Percentiles rank a stretch among this genome's conserved stretches.
phyloP scores from a whole-genome alignment of 2,113 vertebrate genomes.

The Ictidomys tridecemlineatus region DNA sequence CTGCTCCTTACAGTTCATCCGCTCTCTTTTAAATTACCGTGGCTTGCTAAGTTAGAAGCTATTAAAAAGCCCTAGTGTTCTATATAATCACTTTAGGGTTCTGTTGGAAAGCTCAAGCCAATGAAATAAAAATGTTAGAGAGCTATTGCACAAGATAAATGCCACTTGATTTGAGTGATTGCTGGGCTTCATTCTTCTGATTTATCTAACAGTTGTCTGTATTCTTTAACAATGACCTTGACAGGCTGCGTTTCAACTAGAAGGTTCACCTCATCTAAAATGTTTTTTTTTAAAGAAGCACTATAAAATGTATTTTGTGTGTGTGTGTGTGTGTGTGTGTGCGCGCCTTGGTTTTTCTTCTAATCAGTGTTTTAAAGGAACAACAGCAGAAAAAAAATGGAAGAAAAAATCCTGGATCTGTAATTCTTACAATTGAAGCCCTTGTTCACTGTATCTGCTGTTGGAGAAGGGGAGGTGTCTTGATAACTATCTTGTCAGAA shows the following conservation, averaged over 20 bases:
- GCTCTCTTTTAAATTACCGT: slow-evolving; percentile 4
- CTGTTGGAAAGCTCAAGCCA: slow-evolving; percentile 49
- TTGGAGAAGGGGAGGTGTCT: background rate
- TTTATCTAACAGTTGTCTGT: slow-evolving; percentile 31
- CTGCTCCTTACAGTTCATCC: slow-evolving; percentile 3
- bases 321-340: background rate
- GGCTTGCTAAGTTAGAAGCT: slow-evolving; percentile 42
- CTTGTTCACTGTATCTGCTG: background rate
- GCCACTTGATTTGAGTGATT: slow-evolving; percentile 1
- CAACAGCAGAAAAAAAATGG: background rate
- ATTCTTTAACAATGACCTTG: slow-evolving; percentile 7
- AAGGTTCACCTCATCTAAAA: background rate
- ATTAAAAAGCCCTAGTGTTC: slow-evolving; percentile 52
- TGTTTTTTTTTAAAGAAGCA: background rate
- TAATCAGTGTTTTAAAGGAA: slow-evolving; percentile 42
- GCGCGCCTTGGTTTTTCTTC: background rate
- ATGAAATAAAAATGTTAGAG: slow-evolving; percentile 54
- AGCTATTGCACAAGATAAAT: slow-evolving; percentile 63
- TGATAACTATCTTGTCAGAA: background rate
- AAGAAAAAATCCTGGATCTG: background rate
- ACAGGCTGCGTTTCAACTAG: background rate
- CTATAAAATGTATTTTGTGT: background rate
- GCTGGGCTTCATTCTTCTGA: background rate
- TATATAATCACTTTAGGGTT: slow-evolving; percentile 42
- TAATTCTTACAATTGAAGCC: background rate